Conservation (phyloP, 2,113 vertebrate genomes). For the Callospermophilus lateralis region DNA sequence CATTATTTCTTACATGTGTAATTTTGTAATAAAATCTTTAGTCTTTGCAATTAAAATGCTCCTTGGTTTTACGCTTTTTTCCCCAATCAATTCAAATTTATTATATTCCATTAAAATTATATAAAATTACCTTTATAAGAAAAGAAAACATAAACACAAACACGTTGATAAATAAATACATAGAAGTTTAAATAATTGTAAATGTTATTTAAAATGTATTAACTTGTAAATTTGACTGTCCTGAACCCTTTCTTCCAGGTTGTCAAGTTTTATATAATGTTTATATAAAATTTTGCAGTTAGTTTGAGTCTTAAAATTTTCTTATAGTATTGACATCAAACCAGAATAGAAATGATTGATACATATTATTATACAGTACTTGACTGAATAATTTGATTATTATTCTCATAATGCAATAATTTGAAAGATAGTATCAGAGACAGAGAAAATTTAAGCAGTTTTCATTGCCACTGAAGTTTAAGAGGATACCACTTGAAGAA, state of each 20-base stretch:
- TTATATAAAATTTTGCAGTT: neutral
- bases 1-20: neutral
- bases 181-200: neutral
- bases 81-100: neutral
- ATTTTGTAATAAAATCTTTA: neutral
- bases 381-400: conserved; percentile 49
- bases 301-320: neutral
- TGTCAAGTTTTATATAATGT: neutral
- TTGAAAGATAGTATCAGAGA: neutral
- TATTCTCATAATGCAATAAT: conserved; percentile 8
- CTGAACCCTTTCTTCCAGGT: neutral
- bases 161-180: neutral
- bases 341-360: neutral
- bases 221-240: neutral
- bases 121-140: neutral
- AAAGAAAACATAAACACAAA: neutral
- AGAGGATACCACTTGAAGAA: neutral
- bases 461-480: neutral
- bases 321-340: neutral
- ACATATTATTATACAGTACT: neutral
- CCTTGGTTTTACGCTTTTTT: neutral
- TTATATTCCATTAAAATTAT: neutral
- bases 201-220: neutral
- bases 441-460: neutral
- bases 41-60: neutral